These are phyloP conservation scores for Phyllostomus discolor DNA, from an alignment of 2,113 vertebrate species.

Conservation along the genomic window DNA sequence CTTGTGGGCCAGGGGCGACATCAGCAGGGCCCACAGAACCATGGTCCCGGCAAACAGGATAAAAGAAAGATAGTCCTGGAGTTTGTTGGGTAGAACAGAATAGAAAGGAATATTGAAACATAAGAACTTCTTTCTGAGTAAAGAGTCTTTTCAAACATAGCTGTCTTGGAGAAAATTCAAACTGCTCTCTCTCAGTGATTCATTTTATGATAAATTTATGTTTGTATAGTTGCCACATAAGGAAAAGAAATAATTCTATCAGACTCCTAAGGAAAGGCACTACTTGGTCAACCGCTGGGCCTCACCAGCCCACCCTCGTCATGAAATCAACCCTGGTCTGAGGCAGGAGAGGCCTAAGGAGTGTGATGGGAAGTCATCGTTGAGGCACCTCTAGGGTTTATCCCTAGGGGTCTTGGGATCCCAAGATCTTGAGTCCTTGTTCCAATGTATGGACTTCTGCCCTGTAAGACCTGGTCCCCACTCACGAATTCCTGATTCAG, in stretches of 20 bases:
- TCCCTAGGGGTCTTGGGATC: background rate
- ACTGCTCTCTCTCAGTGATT: background rate
- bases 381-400: background rate
- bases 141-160: background rate
- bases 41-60: background rate
- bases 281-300: background rate
- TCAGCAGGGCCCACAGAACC: background rate
- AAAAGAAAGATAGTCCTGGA: constrained; percentile 11
- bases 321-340: background rate
- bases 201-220: constrained; percentile 9
- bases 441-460: background rate
- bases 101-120: background rate
- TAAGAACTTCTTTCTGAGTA: background rate
- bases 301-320: background rate
- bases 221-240: background rate
- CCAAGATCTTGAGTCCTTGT: background rate
- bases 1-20: background rate
- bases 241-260: background rate
- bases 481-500: background rate
- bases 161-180: constrained; percentile 35
- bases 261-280: background rate
- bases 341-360: background rate
- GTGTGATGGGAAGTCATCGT: background rate
- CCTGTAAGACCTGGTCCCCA: background rate
- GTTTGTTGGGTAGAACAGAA: background rate